These are phyloP conservation scores for Anguilla rostrata DNA, from an alignment of 2,113 vertebrate species.

Conservation along the genomic window DNA sequence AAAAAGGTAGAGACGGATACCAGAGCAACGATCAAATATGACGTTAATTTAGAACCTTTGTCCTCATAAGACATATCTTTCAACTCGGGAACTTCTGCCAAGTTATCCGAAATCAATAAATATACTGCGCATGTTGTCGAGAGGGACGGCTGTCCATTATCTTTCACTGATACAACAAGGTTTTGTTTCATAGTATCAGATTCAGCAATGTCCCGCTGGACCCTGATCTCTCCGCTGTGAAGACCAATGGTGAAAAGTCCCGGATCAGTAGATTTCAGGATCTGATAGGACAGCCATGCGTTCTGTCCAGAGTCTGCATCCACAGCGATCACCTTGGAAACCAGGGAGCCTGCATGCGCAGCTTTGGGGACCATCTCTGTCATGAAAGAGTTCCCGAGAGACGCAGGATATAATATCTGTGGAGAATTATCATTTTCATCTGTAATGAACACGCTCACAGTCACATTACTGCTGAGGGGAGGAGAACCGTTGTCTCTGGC, in stretches of 20 bases:
- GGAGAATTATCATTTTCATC: slow-evolving; percentile 61
- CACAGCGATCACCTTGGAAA: slow-evolving; percentile 60
- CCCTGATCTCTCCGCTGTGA: slow-evolving; percentile 41
- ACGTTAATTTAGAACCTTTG: slow-evolving; percentile 52
- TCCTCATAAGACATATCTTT: slow-evolving; percentile 52
- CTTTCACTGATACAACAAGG: slow-evolving; percentile 38
- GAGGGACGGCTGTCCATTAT: slow-evolving; percentile 58
- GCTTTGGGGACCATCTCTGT: slow-evolving; percentile 58
- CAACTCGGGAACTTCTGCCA: slow-evolving; percentile 53
- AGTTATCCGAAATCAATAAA: slow-evolving; percentile 55
- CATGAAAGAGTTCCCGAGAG: slow-evolving; percentile 44
- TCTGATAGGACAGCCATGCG: slow-evolving; percentile 39
- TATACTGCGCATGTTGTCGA: slow-evolving; percentile 66
- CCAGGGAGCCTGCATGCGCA: slow-evolving; percentile 52
- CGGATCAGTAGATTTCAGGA: slow-evolving; percentile 42
- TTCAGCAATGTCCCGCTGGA: slow-evolving; percentile 30
- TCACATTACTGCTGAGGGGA: slow-evolving; percentile 54
- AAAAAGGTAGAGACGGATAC: slow-evolving; percentile 61
- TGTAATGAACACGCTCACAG: slow-evolving; percentile 50
- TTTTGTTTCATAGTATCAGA: slow-evolving; percentile 66
- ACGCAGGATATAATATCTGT: slow-evolving; percentile 52
- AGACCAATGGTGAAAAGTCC: slow-evolving; percentile 45
- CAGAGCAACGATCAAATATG: slow-evolving; percentile 63
- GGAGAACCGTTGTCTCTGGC: slow-evolving; percentile 58
- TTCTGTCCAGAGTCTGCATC: slow-evolving; percentile 47